Percentiles rank a stretch among this genome's conserved stretches.
These are phyloP conservation scores for Flabesymbios commensalis DNA, from an alignment of 2,888 invertebrate species.

Conservation along the genomic window DNA sequence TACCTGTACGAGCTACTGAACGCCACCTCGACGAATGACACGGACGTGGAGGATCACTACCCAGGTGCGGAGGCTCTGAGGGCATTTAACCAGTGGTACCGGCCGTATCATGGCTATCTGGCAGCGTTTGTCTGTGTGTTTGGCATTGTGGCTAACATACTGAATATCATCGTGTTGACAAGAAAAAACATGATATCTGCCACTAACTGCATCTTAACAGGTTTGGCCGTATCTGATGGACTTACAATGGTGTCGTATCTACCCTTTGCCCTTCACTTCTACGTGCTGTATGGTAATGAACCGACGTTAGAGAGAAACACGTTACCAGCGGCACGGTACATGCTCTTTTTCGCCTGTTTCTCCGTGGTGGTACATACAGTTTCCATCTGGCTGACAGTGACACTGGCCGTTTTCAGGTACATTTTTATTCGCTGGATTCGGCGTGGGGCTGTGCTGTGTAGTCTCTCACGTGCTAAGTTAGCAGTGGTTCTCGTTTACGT, in stretches of 20 bases:
- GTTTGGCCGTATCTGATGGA: constrained; percentile 84
- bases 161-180: constrained; percentile 82
- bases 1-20: too few relatives aligned
- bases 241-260: constrained; percentile 88
- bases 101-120: constrained; percentile 76
- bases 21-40: too few relatives aligned
- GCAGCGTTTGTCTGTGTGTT: constrained; percentile 83
- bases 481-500: constrained; percentile 72
- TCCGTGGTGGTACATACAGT: constrained; percentile 87
- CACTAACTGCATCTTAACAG: constrained; percentile 75
- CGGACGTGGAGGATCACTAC: too few relatives aligned
- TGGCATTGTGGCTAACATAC: constrained; percentile 83
- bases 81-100: constrained; percentile 27
- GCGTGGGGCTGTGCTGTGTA: constrained; percentile 81
- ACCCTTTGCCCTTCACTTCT: constrained; percentile 79
- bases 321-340: constrained; percentile 41
- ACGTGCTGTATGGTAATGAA: constrained; percentile 45
- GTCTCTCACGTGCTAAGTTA: constrained; percentile 77
- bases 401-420: constrained; percentile 90
- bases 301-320: constrained; percentile 42
- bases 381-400: constrained; percentile 91
- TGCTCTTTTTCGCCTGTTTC: constrained; percentile 81
- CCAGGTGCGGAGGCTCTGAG: constrained; percentile 7
- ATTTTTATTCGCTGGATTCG: constrained; percentile 68
- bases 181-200: constrained; percentile 89